Evolutionary conservation across 1,140 invertebrate species (phyloP), one percentile per base, ranked within the genome.

Genomic region (Bradysia coprophila): DNA sequence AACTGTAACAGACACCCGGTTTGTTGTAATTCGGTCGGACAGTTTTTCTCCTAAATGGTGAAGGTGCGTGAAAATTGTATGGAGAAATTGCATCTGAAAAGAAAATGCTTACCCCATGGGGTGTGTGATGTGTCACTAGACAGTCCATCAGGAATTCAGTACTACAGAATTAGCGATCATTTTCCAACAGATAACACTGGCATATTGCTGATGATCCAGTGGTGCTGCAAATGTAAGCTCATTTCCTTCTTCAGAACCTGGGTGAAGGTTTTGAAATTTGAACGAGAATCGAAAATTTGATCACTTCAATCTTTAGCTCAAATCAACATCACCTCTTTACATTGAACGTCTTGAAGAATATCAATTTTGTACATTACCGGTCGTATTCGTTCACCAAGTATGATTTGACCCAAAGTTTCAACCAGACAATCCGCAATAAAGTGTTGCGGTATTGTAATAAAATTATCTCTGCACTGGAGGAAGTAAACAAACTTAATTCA

Each of bases 141-240:
- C 95, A 98, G n/a, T 95, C 95, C 79, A 98, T 93, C 1, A 92
- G 93, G 59, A 98, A 98, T 23, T 94, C 92, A 43, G 83, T 90
- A 37, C 80, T 87, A 59, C 94, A 98, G 64, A 87, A 82, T 51
- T 82, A 75, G 56, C 75, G 69, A 45, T 68, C 74, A 57, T 77
- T 73, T 47, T 89, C 82, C 43, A 65, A 58, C 43, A 72, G 63
- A 60, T 94, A 97, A 62, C 94, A 98, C 81, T 23, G 93, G 95
- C 92, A 98, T 96, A 56, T 98, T 98, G 64, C 98, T 83, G 51
- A 94, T 73, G 53, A 91, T 91, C 92, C 93, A 98, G 65, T 98
- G 93, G 64, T 98, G 94, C 52, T 97, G 87, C 66, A 98, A 98
- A 63, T 96, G 96, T n/a, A 94, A 67, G 48, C 78, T 78, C 65